Evolutionary conservation across 2,113 vertebrate species (phyloP).

Genomic region (Phrynosoma blainvillii): DNA sequence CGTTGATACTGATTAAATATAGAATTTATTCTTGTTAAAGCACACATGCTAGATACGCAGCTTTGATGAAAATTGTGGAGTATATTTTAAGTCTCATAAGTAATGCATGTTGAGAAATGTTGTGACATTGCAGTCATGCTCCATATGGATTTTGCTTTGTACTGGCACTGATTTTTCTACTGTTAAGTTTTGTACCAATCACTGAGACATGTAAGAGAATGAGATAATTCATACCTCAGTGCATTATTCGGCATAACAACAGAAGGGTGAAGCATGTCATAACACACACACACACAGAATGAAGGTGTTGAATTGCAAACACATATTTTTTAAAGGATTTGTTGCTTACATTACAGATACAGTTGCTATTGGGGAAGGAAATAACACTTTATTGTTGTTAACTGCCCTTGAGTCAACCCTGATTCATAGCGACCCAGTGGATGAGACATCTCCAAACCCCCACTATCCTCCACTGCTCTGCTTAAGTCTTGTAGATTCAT

Average conservation of each 20-base stretch:
- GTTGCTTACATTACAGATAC: background rate
- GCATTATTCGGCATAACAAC: slow-evolving; percentile 1
- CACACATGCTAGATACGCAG: slow-evolving; percentile 1
- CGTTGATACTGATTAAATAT: slow-evolving; percentile 1
- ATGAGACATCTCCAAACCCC: no score
- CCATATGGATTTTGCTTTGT: slow-evolving; percentile 24
- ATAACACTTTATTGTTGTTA: background rate
- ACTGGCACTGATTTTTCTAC: slow-evolving; percentile 3
- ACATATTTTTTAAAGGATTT: slow-evolving; percentile 5
- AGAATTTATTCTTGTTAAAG: background rate
- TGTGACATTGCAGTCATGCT: background rate
- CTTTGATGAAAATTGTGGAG: slow-evolving; percentile 15
- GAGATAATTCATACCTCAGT: slow-evolving; percentile 39
- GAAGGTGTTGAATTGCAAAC: background rate
- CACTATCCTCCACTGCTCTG: no score
- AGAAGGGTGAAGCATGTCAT: background rate
- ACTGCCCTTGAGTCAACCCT: no score
- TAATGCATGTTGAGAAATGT: slow-evolving; percentile 21
- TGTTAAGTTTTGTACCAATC: slow-evolving; percentile 20
- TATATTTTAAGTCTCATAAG: background rate
- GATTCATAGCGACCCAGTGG: no score
- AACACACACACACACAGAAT: background rate
- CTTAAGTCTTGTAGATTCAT: no score
- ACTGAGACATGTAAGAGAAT: slow-evolving; percentile 15
- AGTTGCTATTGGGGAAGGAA: background rate